Evolutionary conservation across 2,113 vertebrate genomes (phyloP).

Genomic region (Nycticebus coucang): DNA sequence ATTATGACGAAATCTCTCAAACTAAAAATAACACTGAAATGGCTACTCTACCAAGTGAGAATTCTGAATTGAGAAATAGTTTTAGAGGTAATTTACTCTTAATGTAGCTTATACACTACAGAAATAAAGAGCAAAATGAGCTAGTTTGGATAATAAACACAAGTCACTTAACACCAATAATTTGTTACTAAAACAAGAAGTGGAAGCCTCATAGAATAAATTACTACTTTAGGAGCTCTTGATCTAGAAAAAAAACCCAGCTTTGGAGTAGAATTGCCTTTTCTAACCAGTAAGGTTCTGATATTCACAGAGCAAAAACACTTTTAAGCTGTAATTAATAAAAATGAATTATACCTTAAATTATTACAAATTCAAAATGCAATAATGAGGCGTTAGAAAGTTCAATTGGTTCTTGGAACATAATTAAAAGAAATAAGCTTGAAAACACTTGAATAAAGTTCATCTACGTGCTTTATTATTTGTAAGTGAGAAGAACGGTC

Average conservation of each 20-base stretch:
- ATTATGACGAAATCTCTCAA: conserved; percentile 21
- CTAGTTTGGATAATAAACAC: not conserved
- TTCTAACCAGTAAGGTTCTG: not conserved
- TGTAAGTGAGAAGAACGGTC: not conserved
- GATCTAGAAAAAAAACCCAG: not conserved
- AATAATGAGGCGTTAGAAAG: conserved; percentile 28
- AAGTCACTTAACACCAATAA: conserved; percentile 13
- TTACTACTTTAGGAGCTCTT: conserved; percentile 13
- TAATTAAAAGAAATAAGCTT: conserved; percentile 23
- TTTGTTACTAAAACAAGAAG: conserved; percentile 18
- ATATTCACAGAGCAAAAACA: conserved; percentile 49
- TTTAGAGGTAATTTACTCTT: not conserved
- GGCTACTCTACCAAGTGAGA: not conserved
- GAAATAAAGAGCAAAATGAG: conserved; percentile 14
- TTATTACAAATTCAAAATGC: conserved; percentile 12
- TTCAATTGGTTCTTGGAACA: conserved; percentile 3
- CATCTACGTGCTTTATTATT: not conserved
- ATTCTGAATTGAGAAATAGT: conserved; percentile 39
- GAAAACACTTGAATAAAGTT: not conserved
- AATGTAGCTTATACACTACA: not conserved
- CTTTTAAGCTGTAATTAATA: conserved; percentile 28
- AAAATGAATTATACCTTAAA: not conserved
- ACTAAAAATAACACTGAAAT: not conserved
- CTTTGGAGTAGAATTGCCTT: conserved; percentile 6
- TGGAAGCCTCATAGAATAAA: conserved; percentile 8